A percentile compares a stretch with the other conserved stretches of the same genome.
Conservation (phyloP, 2,888 invertebrate genomes). For the Fissipunctia ypsillon region DNA sequence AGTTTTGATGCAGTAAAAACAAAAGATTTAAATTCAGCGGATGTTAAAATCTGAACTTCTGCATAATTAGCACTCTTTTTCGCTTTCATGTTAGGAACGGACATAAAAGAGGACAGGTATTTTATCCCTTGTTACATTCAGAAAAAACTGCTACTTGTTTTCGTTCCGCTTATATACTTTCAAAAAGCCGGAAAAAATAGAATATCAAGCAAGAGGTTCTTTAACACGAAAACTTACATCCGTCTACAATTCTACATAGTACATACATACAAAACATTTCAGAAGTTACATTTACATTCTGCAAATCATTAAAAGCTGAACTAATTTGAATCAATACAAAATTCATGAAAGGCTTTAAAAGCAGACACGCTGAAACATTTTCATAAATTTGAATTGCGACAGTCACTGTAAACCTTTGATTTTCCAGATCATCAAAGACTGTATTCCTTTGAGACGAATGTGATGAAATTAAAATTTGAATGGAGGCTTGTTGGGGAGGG, state of each 20-base stretch:
- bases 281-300: neutral
- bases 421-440: conserved; percentile 52
- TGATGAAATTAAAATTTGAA: conserved; percentile 45
- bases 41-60: conserved; percentile 38
- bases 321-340: conserved; percentile 24
- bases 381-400: conserved; percentile 63
- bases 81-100: neutral
- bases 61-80: conserved; percentile 44
- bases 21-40: conserved; percentile 56
- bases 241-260: too few species aligned
- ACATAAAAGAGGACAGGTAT: conserved; percentile 15
- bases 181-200: conserved; percentile 5
- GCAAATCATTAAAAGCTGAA: neutral
- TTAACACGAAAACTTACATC: neutral
- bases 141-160: conserved; percentile 7
- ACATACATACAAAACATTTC: neutral
- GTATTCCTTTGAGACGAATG: conserved; percentile 50
- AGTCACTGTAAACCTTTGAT: conserved; percentile 48
- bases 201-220: neutral
- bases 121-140: conserved; percentile 15
- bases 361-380: conserved; percentile 36
- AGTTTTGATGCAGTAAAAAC: conserved; percentile 50
- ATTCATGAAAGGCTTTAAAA: conserved; percentile 30
- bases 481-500: conserved; percentile 15
- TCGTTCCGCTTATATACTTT: neutral